phyloP scores from a whole-genome alignment of 2,797 vertebrate species.

The Falco biarmicus region DNA sequence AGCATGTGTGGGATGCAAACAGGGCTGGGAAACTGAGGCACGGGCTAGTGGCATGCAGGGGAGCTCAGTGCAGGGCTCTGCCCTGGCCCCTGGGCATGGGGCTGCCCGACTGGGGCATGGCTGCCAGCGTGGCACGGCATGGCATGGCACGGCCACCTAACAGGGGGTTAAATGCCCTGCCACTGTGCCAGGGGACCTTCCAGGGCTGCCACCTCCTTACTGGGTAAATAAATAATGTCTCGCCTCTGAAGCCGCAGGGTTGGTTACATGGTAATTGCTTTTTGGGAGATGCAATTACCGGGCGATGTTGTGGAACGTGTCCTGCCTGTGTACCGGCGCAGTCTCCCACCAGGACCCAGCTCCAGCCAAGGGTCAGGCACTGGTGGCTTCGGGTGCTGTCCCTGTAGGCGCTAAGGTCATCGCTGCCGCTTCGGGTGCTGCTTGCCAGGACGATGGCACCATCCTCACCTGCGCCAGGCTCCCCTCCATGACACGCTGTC shows the following conservation, averaged over 20 bases:
- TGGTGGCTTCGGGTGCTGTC: neutral
- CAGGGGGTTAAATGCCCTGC: neutral
- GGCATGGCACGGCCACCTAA: neutral
- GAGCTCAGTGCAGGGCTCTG: neutral
- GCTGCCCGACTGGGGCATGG: too few relatives aligned
- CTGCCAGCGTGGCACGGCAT: too few relatives aligned
- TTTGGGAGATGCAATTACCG: slow-evolving; percentile 1
- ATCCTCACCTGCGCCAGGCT: accelerated
- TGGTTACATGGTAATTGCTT: neutral
- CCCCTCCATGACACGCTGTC: accelerated
- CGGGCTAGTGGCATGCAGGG: accelerated
- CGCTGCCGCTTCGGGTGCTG: neutral
- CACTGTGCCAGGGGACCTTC: neutral
- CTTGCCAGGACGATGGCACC: accelerated
- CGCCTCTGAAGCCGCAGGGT: neutral
- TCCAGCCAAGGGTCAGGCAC: neutral
- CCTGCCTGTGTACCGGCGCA: neutral
- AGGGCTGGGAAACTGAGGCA: neutral
- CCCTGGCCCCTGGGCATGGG: accelerated
- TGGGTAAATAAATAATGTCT: neutral
- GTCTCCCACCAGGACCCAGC: neutral
- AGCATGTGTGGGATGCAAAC: neutral
- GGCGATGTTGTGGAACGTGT: neutral
- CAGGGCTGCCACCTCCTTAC: neutral
- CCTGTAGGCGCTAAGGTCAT: accelerated